Base-by-base conservation (phyloP, 2,888 invertebrate genomes). In the Eristalis pertinax region DNA sequence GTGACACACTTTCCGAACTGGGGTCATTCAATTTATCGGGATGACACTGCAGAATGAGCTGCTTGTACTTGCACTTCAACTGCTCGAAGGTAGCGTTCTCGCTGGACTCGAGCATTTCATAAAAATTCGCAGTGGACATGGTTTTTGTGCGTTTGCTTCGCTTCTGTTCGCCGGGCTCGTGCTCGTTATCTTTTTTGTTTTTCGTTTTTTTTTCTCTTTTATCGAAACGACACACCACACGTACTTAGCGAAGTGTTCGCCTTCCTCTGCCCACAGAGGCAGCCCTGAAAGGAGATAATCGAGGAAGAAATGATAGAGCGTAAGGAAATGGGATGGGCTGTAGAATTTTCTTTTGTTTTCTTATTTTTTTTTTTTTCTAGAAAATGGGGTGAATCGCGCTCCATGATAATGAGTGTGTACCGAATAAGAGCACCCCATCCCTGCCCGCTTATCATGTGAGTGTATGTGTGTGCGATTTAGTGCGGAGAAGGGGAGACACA, bases 41-140 rank as follows among this genome's bases (percentile, higher is more conserved):
- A 92, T 93, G 93, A 91, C 90, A 91, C 90, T 91, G 91, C 89
- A 93, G 89, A 89, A 93, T 91, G 89, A 93, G 90, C 90, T 91
- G 91, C 87, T 92, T 93, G 90, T 93, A 93, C 89, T 92, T 92
- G 78, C 89, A 89, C 89, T 92, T 93, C 73, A 93, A 89, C 89
- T 92, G 91, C 64, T 92, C 91, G 41, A 90, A 84, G 22, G 89
- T 91, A 77, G 92, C 92, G 64, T 84, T 90, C 73, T 90, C 67
- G 41, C 73, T 43, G 43, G 90, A 90, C 77, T 92, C 90, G 26
- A 93, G 90, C 72, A 92, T 90, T 74, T 92, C 92, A 89, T 93
- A 93, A 83, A 90, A 91, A 89, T 91, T 91, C 22, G 89, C 82
- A 72, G 19, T 35, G 64, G 69, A 58, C 79, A 75, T 80, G 19